Evolutionary conservation across 2,797 vertebrate species (phyloP), one percentile per base, ranked within the genome.

Genomic region (Moxostoma hubbsi): DNA sequence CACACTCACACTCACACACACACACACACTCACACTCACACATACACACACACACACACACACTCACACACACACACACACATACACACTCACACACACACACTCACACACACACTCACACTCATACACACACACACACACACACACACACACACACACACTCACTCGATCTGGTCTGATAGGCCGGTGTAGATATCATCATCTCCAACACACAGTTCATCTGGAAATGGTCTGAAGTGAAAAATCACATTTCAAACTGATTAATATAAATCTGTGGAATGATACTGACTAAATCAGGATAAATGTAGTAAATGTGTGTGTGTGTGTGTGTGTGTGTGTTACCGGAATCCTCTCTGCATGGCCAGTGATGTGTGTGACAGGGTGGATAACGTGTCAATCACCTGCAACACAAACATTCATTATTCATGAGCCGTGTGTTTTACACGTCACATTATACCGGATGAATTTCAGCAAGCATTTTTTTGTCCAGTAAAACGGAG

Each of bases 91-190:
- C 15, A 45, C 55, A 72, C 57, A 15, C 16, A 76, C 1, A 74
- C 18, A 18, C 18, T 1, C 18, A 18, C 18, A 18, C 18, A 18
- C 18, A 18, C 18, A 86, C 96, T 96, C 88, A 98, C 97, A n/a
- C n/a, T n/a, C n/a, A 18, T 12, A 57, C 53, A 61, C 8, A 81
- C 68, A 74, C 62, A 15, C 0, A 6, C 15, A 45, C 55, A 72
- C 57, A 15, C 16, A 76, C 1, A 74, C 18, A 18, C 18, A 18
- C 18, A 18, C 18, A 18, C 18, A 18, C 18, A 18, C 18, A 86
- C 96, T 96, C 88, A 98, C 97, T 98, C 97, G 0, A 98, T 98
- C 86, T 95, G 92, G 87, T 98, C 97, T 0, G 96, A 97, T 16
- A 98, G 93, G 63, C 96, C 96, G 0, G 90, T 97, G 91, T 98